These are phyloP conservation scores for Aphidius colemani DNA, from an alignment of 2,888 invertebrate species.

Conservation along the genomic window DNA sequence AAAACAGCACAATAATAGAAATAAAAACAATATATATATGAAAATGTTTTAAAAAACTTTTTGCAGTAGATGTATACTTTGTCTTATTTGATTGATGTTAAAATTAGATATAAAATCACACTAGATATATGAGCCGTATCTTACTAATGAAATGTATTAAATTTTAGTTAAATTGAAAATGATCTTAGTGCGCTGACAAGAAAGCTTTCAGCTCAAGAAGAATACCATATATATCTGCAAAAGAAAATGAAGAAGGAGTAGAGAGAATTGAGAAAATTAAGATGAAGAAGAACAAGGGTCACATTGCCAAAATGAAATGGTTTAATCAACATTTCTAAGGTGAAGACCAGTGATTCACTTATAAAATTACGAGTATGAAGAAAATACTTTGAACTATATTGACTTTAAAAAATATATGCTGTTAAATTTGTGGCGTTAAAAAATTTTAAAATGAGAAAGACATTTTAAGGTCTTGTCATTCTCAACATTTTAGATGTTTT, in stretches of 20 bases:
- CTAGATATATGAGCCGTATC: too few species aligned
- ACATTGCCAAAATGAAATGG: not conserved
- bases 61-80: not conserved
- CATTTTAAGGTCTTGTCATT: too few species aligned
- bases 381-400: too few species aligned
- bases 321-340: slow-evolving; percentile 9
- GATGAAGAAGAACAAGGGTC: too few species aligned
- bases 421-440: too few species aligned
- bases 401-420: too few species aligned
- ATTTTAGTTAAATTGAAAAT: not conserved
- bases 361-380: too few species aligned
- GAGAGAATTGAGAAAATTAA: slow-evolving; percentile 4
- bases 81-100: not conserved
- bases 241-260: slow-evolving; percentile 4
- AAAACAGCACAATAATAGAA: too few species aligned
- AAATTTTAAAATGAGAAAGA: too few species aligned
- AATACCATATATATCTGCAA: not conserved
- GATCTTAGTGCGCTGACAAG: slow-evolving; percentile 8
- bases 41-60: not conserved
- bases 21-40: too few species aligned
- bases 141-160: slow-evolving; percentile 7
- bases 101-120: not conserved
- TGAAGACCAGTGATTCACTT: too few species aligned
- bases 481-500: too few species aligned
- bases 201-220: slow-evolving; percentile 8